A percentile compares a stretch with the other conserved stretches of the same genome.
phyloP scores from a whole-genome alignment of 2,113 vertebrate genomes.

The Collichthys lucidus region DNA sequence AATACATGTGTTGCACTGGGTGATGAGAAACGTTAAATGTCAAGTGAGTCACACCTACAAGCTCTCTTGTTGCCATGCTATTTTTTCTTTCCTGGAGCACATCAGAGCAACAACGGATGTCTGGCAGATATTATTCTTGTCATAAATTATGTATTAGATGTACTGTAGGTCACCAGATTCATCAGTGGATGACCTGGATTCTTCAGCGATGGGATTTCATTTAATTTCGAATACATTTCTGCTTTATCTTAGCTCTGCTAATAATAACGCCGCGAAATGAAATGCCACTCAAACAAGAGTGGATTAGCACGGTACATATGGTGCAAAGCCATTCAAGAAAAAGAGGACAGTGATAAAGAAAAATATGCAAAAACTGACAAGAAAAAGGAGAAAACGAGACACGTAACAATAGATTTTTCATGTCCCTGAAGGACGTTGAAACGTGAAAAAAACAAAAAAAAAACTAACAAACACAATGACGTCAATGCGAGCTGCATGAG shows the following conservation, averaged over 20 bases:
- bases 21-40: constrained; percentile 46
- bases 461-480: not conserved
- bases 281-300: not conserved
- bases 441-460: not conserved
- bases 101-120: not conserved
- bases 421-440: not conserved
- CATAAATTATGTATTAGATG: not conserved
- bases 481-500: not conserved
- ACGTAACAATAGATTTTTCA: not conserved
- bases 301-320: not conserved
- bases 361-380: not conserved
- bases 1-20: constrained; percentile 9
- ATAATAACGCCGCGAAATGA: not conserved
- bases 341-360: not conserved
- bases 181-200: not conserved
- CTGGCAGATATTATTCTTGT: not conserved
- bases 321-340: not conserved
- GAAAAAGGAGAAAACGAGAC: not conserved
- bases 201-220: not conserved
- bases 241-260: not conserved
- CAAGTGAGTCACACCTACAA: constrained; percentile 45
- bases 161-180: not conserved
- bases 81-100: not conserved
- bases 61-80: not conserved
- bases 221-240: not conserved